These are phyloP conservation scores for Zaprionus taronus DNA, from an alignment of 1,140 invertebrate genomes.

Conservation along the genomic window DNA sequence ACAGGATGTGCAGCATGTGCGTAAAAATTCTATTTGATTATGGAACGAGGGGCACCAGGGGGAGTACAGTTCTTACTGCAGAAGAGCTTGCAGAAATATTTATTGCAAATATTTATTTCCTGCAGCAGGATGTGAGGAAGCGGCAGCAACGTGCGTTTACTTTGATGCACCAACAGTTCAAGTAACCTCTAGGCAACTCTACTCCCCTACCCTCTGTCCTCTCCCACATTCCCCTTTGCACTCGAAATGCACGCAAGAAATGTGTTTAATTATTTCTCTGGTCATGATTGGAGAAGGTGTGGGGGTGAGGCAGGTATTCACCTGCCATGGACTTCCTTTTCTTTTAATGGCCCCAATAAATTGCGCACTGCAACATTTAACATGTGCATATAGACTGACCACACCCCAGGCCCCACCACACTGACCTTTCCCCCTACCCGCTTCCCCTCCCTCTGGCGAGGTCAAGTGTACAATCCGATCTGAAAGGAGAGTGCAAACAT, in stretches of 20 bases:
- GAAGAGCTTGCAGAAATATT: slow-evolving; percentile 54
- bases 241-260: slow-evolving; percentile 40
- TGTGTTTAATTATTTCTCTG: slow-evolving; percentile 63
- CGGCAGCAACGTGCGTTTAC: slow-evolving; percentile 49
- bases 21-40: slow-evolving; percentile 81
- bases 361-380: slow-evolving; percentile 51
- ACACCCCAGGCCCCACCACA: too few relatives aligned
- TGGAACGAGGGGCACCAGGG: slow-evolving; percentile 26
- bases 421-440: not conserved
- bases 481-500: not conserved
- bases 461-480: not conserved
- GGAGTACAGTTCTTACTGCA: not conserved
- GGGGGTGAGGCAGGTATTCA: not conserved
- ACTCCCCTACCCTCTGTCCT: not conserved
- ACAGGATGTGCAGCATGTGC: slow-evolving; percentile 50
- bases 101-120: slow-evolving; percentile 76
- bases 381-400: slow-evolving; percentile 9
- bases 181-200: not conserved
- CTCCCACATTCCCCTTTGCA: slow-evolving; percentile 13
- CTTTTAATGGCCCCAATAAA: slow-evolving; percentile 44
- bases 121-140: slow-evolving; percentile 61
- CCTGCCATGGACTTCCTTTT: not conserved
- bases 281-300: slow-evolving; percentile 5
- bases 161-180: slow-evolving; percentile 49
- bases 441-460: not conserved